These are phyloP conservation scores for Archegozetes longisetosus DNA, from an alignment of 1,140 invertebrate species.

Conservation along the genomic window DNA sequence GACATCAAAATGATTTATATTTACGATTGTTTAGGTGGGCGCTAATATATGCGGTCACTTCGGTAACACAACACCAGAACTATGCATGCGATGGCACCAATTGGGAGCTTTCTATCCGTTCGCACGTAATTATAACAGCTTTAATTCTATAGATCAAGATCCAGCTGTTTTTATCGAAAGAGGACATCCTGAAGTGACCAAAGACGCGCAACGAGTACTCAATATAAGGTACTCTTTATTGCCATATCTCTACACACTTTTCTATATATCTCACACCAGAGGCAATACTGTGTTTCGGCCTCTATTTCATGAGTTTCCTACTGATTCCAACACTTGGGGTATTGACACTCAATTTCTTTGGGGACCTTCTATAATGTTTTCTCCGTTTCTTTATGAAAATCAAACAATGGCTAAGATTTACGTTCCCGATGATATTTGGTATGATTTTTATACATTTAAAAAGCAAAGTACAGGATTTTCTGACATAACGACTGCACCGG, in stretches of 20 bases:
- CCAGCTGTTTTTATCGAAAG: slow-evolving; percentile 1
- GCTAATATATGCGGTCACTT: slow-evolving; percentile 32
- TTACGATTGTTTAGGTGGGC: slow-evolving; percentile 13
- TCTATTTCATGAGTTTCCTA: slow-evolving; percentile 27
- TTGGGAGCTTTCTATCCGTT: slow-evolving; percentile 62
- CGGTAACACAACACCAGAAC: slow-evolving; percentile 40
- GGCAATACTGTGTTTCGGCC: slow-evolving; percentile 30
- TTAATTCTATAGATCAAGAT: slow-evolving; percentile 18
- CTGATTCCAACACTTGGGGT: background rate
- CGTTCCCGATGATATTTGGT: slow-evolving; percentile 3
- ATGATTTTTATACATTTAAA: background rate
- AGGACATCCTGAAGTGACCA: slow-evolving; percentile 2
- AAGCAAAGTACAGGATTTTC: background rate
- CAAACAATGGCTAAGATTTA: background rate
- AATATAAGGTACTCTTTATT: slow-evolving; percentile 32
- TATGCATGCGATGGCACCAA: slow-evolving; percentile 37
- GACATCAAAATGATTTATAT: too few relatives aligned
- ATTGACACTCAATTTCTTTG: slow-evolving; percentile 16
- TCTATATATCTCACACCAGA: slow-evolving; percentile 25
- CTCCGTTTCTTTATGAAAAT: slow-evolving; percentile 13
- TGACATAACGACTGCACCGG: background rate
- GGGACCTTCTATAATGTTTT: slow-evolving; percentile 3
- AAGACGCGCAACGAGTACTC: slow-evolving; percentile 23
- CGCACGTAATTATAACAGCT: slow-evolving; percentile 26
- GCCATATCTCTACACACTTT: slow-evolving; percentile 34